These are phyloP conservation scores for Heliconius cydno DNA, from an alignment of 2,888 invertebrate genomes.

Conservation along the genomic window DNA sequence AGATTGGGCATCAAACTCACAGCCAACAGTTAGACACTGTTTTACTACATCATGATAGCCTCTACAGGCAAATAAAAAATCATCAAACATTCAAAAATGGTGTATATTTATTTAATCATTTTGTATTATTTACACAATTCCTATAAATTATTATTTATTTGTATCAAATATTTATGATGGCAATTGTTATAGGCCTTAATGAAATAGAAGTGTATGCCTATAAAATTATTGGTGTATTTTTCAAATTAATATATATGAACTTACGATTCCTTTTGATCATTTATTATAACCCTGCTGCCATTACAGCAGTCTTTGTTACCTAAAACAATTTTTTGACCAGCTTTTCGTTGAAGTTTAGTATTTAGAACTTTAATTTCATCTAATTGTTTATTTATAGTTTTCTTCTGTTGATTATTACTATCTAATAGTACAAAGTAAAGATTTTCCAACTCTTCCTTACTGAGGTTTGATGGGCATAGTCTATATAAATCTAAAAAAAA, in stretches of 20 bases:
- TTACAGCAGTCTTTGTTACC: constrained; percentile 62
- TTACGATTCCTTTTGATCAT: constrained; percentile 69
- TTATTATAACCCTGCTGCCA: constrained; percentile 56
- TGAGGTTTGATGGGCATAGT: constrained; percentile 79
- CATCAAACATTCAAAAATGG: background rate
- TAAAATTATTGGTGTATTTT: no score
- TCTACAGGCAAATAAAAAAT: background rate
- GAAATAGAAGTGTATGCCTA: background rate
- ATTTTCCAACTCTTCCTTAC: constrained; percentile 86
- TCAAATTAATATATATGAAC: constrained; percentile 38
- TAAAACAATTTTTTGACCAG: constrained; percentile 54
- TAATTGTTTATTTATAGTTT: constrained; percentile 83
- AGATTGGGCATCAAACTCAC: no score
- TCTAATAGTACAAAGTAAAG: constrained; percentile 85
- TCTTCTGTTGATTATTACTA: constrained; percentile 84
- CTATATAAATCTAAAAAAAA: constrained; percentile 57
- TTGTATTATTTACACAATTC: background rate
- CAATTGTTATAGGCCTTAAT: background rate
- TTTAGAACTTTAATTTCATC: constrained; percentile 73
- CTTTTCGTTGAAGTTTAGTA: constrained; percentile 65
- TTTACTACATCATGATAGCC: background rate
- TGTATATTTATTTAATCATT: background rate
- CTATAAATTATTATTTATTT: background rate
- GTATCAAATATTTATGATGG: background rate
- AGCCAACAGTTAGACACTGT: background rate